phyloP scores from a whole-genome alignment of 2,113 vertebrate genomes.

The Cranoglanis bouderius region DNA sequence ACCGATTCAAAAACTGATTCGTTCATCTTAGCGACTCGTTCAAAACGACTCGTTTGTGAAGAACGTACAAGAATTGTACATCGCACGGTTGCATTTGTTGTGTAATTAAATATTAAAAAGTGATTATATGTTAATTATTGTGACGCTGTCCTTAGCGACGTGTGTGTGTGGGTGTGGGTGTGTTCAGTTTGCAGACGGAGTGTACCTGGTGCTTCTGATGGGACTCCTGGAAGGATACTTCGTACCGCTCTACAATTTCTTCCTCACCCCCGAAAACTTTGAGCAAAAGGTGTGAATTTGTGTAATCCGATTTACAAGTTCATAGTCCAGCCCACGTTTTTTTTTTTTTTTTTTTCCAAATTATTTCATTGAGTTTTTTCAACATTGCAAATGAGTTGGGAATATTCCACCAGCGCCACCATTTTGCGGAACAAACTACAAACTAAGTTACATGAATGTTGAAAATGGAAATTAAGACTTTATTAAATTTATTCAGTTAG shows the following conservation, averaged over 20 bases:
- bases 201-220: constrained; percentile 96
- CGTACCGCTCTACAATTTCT: constrained; percentile 95
- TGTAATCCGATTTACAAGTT: not conserved
- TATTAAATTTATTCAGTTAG: not conserved
- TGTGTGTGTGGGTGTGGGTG: not conserved
- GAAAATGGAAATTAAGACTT: not conserved
- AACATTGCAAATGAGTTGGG: not conserved
- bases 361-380: not conserved
- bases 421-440: not conserved
- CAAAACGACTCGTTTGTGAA: not conserved
- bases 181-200: constrained; percentile 94
- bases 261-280: constrained; percentile 96
- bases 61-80: not conserved
- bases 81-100: not conserved
- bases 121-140: not conserved
- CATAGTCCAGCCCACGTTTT: not conserved
- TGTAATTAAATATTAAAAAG: not conserved
- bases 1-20: not conserved
- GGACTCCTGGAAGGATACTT: constrained; percentile 96
- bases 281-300: constrained; percentile 81
- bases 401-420: not conserved
- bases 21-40: not conserved
- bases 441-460: not conserved
- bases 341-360: constrained; percentile 59
- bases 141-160: not conserved